A percentile compares a stretch with the other conserved stretches of the same genome.
Evolutionary conservation across 2,888 invertebrate species (phyloP).

Genomic region (Trichogramma dendrolimi): DNA sequence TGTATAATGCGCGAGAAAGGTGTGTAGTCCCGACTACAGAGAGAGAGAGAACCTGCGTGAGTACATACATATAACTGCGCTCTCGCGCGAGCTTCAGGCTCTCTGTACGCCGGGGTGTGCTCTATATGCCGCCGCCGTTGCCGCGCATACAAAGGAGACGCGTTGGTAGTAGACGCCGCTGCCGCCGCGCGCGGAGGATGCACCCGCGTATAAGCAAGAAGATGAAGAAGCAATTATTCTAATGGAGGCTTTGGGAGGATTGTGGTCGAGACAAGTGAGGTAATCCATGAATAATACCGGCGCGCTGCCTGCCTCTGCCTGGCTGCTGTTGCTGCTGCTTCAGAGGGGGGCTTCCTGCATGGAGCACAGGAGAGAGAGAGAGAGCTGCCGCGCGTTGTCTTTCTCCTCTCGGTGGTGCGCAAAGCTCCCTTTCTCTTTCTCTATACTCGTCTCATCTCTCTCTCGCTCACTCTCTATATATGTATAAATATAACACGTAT

Average conservation of each 20-base stretch:
- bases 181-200: too few relatives aligned
- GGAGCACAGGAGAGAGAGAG: too few relatives aligned
- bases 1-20: too few relatives aligned
- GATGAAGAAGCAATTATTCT: constrained; percentile 52
- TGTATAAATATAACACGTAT: not conserved
- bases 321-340: constrained; percentile 22
- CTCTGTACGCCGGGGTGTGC: too few relatives aligned
- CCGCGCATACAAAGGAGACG: constrained; percentile 8
- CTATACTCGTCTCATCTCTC: not conserved
- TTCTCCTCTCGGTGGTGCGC: not conserved
- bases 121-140: too few relatives aligned
- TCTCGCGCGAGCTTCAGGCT: too few relatives aligned
- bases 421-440: too few relatives aligned
- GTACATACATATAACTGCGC: not conserved
- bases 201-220: constrained; percentile 40
- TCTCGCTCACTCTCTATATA: constrained; percentile 7
- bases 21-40: not conserved
- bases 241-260: constrained; percentile 50
- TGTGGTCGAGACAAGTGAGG: constrained; percentile 50
- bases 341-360: not conserved
- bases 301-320: constrained; percentile 27
- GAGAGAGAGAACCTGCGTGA: not conserved
- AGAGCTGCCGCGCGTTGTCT: constrained; percentile 16
- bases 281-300: constrained; percentile 51
- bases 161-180: constrained; percentile 33